These are phyloP conservation scores for Bolborhynchus lineola DNA, from an alignment of 2,113 vertebrate genomes.

Conservation along the genomic window DNA sequence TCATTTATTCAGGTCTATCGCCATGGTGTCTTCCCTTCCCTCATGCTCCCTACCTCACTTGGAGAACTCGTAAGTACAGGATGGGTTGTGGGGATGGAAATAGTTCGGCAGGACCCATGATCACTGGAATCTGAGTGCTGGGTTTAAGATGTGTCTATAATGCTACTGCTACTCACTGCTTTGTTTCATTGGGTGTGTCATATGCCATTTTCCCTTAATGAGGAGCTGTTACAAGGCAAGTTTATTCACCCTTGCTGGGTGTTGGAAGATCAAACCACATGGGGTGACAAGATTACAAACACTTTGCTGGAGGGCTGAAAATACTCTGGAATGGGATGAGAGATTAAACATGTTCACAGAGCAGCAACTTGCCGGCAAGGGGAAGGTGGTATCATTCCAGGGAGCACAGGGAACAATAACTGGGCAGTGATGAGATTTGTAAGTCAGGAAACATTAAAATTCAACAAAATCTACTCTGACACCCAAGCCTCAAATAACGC, in stretches of 20 bases:
- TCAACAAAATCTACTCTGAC: slow-evolving; percentile 45
- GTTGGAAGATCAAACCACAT: slow-evolving; percentile 37
- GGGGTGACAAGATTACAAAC: slow-evolving; percentile 42
- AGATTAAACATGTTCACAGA: slow-evolving; percentile 15
- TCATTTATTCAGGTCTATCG: background rate
- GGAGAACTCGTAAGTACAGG: background rate
- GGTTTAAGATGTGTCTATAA: background rate
- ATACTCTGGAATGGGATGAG: slow-evolving; percentile 44
- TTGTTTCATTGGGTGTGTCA: background rate
- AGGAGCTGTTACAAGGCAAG: background rate
- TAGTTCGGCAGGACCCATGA: background rate
- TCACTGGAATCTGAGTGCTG: background rate
- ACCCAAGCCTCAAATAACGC: slow-evolving; percentile 36
- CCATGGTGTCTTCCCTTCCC: background rate
- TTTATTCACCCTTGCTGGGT: slow-evolving; percentile 19
- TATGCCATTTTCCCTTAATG: slow-evolving; percentile 9
- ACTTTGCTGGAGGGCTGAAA: slow-evolving; percentile 50
- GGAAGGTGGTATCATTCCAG: background rate
- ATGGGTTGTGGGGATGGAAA: background rate
- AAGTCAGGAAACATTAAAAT: slow-evolving; percentile 56
- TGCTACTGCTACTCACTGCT: background rate
- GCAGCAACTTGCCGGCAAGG: background rate
- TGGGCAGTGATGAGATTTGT: background rate
- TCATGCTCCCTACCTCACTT: background rate
- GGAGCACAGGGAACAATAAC: background rate